Percentiles rank a stretch among this genome's conserved stretches.
Conservation (phyloP, 1,140 invertebrate genomes). For the Drosophila kikkawai region DNA sequence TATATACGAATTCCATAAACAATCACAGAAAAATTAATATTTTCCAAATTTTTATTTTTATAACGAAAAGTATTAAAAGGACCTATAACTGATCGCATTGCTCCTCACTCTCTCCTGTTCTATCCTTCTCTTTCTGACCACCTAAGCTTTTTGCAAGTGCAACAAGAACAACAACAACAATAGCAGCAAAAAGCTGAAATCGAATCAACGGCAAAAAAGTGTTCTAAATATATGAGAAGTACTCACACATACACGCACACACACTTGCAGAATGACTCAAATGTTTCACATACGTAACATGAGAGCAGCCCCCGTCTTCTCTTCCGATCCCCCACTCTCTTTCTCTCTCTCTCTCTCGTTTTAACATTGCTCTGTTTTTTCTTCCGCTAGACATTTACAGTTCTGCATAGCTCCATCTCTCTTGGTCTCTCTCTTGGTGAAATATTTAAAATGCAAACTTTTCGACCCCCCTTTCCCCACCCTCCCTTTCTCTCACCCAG, state of each 20-base stretch:
- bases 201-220: slow-evolving; percentile 34
- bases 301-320: slow-evolving; percentile 7
- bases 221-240: slow-evolving; percentile 50
- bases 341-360: not conserved
- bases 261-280: slow-evolving; percentile 36
- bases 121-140: not conserved
- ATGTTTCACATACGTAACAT: slow-evolving; percentile 43
- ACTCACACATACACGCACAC: slow-evolving; percentile 10
- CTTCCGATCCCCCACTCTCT: not conserved
- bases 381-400: slow-evolving; percentile 31
- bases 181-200: slow-evolving; percentile 26
- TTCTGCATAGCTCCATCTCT: slow-evolving; percentile 27
- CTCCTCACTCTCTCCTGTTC: not conserved
- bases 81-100: slow-evolving; percentile 1
- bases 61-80: not conserved
- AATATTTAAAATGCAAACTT: slow-evolving; percentile 48
- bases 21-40: too few relatives aligned
- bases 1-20: not conserved
- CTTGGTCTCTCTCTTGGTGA: slow-evolving; percentile 3
- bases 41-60: too few relatives aligned
- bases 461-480: not conserved
- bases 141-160: slow-evolving; percentile 14
- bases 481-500: slow-evolving; percentile 2
- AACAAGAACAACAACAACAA: slow-evolving; percentile 4
- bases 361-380: slow-evolving; percentile 12